These are phyloP conservation scores for Drosophila subsilvestris DNA, from an alignment of 2,888 invertebrate species.

Conservation along the genomic window DNA sequence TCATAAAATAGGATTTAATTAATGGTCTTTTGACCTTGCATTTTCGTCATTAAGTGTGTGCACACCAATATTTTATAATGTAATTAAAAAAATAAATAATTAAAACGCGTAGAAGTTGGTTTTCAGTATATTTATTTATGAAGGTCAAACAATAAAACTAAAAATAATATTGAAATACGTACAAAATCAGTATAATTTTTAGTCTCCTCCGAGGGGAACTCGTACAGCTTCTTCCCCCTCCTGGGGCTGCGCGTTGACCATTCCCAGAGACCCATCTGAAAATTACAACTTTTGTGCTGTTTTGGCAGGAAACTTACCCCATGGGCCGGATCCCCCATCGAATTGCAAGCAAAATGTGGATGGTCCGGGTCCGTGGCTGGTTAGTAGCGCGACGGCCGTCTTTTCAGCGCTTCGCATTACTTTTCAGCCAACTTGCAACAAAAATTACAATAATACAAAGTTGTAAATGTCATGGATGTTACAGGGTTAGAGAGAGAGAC, in stretches of 20 bases:
- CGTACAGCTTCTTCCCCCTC: background rate
- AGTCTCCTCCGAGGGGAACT: background rate
- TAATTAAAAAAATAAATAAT: background rate
- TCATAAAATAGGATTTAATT: no score
- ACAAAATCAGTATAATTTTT: background rate
- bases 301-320: constrained; percentile 53
- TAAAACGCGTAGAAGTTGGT: background rate
- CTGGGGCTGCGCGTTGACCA: background rate
- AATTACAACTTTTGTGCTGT: constrained; percentile 41
- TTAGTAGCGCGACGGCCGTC: constrained; percentile 59
- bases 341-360: constrained; percentile 17
- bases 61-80: background rate
- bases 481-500: constrained; percentile 19
- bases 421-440: constrained; percentile 78
- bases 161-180: background rate
- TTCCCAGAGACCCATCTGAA: constrained; percentile 38
- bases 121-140: constrained; percentile 7
- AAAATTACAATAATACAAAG: constrained; percentile 71
- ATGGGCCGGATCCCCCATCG: constrained; percentile 1
- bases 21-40: no score
- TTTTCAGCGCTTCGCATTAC: constrained; percentile 67
- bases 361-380: constrained; percentile 49
- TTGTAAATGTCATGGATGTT: constrained; percentile 45
- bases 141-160: background rate
- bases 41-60: background rate